Percentiles rank a stretch among this genome's conserved stretches.
phyloP scores from a whole-genome alignment of 2,888 invertebrate genomes.

The Tanypteryx hageni region DNA sequence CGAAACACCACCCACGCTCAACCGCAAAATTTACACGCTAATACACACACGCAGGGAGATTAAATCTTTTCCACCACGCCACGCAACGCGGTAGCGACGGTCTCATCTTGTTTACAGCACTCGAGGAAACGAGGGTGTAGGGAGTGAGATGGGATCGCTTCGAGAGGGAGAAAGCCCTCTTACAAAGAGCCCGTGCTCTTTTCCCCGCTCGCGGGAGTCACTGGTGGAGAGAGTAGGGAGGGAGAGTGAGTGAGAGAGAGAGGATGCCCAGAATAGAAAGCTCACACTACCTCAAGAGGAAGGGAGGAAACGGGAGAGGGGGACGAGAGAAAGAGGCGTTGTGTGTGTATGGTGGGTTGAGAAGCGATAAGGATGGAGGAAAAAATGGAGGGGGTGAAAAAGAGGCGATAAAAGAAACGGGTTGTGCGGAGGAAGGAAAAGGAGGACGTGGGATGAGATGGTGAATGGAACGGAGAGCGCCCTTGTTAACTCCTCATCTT shows the following conservation, averaged over 20 bases:
- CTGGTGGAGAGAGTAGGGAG: conserved; percentile 8
- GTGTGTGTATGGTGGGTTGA: background rate
- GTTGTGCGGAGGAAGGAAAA: background rate
- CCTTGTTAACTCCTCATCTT: background rate
- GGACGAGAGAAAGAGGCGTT: background rate
- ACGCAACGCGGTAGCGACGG: background rate
- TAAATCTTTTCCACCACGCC: background rate
- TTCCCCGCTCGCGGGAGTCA: background rate
- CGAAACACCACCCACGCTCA: background rate
- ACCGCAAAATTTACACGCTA: background rate
- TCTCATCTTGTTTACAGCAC: conserved; percentile 12
- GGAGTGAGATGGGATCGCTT: background rate
- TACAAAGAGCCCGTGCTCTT: too few species aligned
- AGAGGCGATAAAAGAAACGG: background rate
- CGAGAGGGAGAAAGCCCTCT: background rate
- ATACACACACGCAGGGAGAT: background rate
- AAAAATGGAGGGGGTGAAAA: background rate
- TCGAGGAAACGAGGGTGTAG: background rate
- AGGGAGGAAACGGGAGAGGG: background rate
- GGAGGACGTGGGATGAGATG: background rate
- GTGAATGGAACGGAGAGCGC: background rate
- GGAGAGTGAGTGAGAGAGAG: background rate
- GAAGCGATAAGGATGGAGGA: background rate
- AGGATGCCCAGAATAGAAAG: conserved; percentile 53
- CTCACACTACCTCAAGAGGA: background rate